Conservation (phyloP, 2,888 invertebrate species). For the Melanotus villosus region DNA sequence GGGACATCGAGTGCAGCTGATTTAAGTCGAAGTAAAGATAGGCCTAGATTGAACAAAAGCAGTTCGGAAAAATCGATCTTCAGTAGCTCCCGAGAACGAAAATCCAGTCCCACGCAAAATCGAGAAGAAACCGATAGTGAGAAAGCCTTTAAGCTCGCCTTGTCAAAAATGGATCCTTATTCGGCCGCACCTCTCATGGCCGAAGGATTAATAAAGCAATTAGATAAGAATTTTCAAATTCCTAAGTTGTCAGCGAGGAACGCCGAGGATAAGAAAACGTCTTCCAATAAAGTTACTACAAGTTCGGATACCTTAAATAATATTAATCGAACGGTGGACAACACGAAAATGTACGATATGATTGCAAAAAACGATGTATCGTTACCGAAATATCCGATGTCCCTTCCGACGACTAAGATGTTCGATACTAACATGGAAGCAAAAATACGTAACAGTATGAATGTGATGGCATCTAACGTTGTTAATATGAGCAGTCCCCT, state of each 20-base stretch:
- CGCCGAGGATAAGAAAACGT: constrained; percentile 61
- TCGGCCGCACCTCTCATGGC: constrained; percentile 76
- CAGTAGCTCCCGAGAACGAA: constrained; percentile 73
- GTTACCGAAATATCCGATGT: constrained; percentile 61
- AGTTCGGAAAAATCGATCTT: constrained; percentile 77
- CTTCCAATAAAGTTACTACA: constrained; percentile 65
- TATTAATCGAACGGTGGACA: constrained; percentile 60
- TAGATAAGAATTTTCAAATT: constrained; percentile 89
- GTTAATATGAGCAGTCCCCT: constrained; percentile 36
- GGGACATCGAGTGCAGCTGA: constrained; percentile 66
- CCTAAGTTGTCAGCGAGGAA: constrained; percentile 80
- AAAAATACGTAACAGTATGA: constrained; percentile 63
- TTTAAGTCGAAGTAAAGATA: constrained; percentile 75
- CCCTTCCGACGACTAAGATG: constrained; percentile 60
- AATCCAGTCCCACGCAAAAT: constrained; percentile 77
- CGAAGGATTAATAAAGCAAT: constrained; percentile 84
- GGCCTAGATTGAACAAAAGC: constrained; percentile 74
- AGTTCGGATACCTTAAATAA: constrained; percentile 56
- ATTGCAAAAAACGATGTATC: constrained; percentile 58
- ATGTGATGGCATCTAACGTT: constrained; percentile 47
- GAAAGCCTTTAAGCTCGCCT: constrained; percentile 73
- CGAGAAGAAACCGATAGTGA: constrained; percentile 78
- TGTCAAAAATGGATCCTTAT: constrained; percentile 71
- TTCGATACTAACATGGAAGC: constrained; percentile 63
- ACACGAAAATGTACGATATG: constrained; percentile 63